Evolutionary conservation across 1,140 invertebrate species (phyloP).

Genomic region (Tribolium castaneum): DNA sequence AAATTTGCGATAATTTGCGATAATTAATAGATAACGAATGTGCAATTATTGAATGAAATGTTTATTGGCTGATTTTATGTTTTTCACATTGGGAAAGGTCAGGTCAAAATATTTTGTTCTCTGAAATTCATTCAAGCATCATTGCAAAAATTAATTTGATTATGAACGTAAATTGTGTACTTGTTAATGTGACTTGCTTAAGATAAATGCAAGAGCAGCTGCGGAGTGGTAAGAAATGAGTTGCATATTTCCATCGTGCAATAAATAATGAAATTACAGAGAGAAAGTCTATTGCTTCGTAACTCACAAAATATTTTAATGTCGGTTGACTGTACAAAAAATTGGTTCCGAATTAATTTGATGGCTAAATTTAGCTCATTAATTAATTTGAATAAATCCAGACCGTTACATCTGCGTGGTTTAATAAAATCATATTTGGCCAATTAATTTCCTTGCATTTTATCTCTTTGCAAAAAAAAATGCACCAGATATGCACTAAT

Average conservation of each 20-base stretch:
- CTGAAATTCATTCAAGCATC: not conserved
- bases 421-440: not conserved
- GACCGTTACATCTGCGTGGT: not conserved
- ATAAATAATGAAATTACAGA: conserved; percentile 37
- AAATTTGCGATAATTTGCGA: conserved; percentile 12
- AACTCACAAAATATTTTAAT: not conserved
- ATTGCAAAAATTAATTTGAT: not conserved
- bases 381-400: not conserved
- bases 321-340: no score
- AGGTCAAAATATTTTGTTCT: not conserved
- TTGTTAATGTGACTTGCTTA: not conserved
- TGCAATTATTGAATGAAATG: conserved; percentile 22
- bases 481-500: conserved; percentile 21
- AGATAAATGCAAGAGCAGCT: conserved; percentile 19
- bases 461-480: not conserved
- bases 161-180: not conserved
- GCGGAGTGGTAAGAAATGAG: conserved; percentile 23
- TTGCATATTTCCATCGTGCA: conserved; percentile 28
- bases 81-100: conserved; percentile 37
- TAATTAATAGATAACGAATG: not conserved
- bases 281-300: conserved; percentile 24
- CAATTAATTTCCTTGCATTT: conserved; percentile 22
- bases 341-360: not conserved
- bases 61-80: conserved; percentile 24
- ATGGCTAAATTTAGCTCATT: not conserved